Evolutionary conservation across 2,888 invertebrate genomes (phyloP), one percentile per base, ranked within the genome.

Genomic region (Plutella xylostella): DNA sequence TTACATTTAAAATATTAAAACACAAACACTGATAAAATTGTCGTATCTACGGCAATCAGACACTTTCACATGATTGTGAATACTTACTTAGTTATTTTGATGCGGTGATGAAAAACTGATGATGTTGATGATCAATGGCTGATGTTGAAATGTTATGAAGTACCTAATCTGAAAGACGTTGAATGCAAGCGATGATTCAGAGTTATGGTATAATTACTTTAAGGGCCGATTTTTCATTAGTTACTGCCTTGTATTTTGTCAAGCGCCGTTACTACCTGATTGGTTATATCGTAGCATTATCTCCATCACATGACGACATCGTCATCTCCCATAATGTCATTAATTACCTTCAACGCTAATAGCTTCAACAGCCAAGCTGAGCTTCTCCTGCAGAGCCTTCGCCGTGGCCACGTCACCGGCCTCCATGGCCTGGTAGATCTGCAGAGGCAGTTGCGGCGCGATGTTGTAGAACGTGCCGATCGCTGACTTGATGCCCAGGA

Each of bases 381-480:
- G 68, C 48, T 80, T 73, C 48, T 85, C 75, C 57, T 92, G 92
- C 28, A 83, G 57, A 2, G 62, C 54, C 51, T 67, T 79, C 0
- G 89, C 89, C 48, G 65, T 72, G 1, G 58, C 56, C 0, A 86
- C 57, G 40, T 86, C 74, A 4, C 82, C 85, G 5, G 63, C 67
- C 41, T 77, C 75, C 4, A 88, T 74, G 20, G 83, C 82, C 12
- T 85, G 65, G 40, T 87, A 55, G 50, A 92, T 89, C 42, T 86
- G 70, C 7, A 84, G 65, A 11, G 87, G 86, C 18, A 86, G 60
- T 51, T 82, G 73, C 1, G 91, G 90, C 57, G 88, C 85, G 51
- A 92, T 72, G 61, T 90, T 93, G 48, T 88, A 84, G 2, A 89
- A 82, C 0, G 92, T 91, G 31, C 90, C 87, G 51, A 93, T 92